Conservation (phyloP, 2,888 invertebrate genomes). For the Parnassius apollo region DNA sequence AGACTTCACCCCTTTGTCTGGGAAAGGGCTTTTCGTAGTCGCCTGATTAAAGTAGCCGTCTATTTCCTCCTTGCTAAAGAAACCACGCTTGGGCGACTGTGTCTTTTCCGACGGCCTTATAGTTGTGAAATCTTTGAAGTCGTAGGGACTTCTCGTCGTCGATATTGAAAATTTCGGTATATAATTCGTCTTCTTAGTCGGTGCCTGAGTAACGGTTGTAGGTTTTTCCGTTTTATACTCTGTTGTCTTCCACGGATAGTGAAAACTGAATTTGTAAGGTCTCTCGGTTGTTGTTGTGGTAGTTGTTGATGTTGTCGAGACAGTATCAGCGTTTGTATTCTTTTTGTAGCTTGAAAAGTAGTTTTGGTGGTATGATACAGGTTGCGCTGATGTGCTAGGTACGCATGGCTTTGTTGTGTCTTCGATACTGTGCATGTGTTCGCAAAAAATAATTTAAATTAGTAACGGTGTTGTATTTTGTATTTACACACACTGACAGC, state of each 20-base stretch:
- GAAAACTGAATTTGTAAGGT: constrained; percentile 50
- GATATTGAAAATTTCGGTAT: constrained; percentile 70
- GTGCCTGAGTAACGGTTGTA: constrained; percentile 40
- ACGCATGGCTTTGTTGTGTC: constrained; percentile 72
- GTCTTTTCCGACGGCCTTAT: constrained; percentile 53
- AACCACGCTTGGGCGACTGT: constrained; percentile 53
- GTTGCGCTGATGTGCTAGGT: constrained; percentile 59
- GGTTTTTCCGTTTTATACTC: constrained; percentile 47
- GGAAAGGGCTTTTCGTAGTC: constrained; percentile 79
- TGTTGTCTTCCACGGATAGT: constrained; percentile 36
- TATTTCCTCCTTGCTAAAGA: constrained; percentile 63
- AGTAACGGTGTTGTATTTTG: constrained; percentile 44
- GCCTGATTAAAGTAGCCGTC: constrained; percentile 60
- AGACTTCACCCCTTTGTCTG: constrained; percentile 62
- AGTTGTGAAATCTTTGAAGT: constrained; percentile 72
- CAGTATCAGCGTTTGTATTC: constrained; percentile 34
- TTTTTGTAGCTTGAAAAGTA: constrained; percentile 44
- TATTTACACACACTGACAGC: constrained; percentile 55
- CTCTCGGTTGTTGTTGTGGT: constrained; percentile 37
- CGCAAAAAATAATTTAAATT: constrained; percentile 53
- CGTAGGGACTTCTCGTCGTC: constrained; percentile 81
- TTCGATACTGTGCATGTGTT: constrained; percentile 65
- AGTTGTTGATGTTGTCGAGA: constrained; percentile 39
- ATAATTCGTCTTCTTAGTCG: constrained; percentile 45
- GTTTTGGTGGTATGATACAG: constrained; percentile 43